phyloP scores from a whole-genome alignment of 2,113 vertebrate species.

The Taxidea taxus region DNA sequence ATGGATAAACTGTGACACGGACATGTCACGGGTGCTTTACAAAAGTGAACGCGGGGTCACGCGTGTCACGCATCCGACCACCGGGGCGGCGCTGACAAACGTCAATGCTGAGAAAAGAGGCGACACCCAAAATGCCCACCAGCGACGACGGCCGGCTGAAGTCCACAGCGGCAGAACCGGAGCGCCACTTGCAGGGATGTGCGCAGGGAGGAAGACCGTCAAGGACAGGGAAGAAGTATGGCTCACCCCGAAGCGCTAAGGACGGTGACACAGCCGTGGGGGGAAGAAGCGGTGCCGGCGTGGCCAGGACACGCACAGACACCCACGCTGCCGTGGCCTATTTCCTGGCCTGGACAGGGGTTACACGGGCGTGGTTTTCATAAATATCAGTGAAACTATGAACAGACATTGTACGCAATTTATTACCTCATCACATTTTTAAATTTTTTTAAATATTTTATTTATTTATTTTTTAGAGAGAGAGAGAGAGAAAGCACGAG shows the following conservation, averaged over 20 bases:
- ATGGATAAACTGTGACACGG: background rate
- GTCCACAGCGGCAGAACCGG: background rate
- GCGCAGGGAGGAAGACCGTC: background rate
- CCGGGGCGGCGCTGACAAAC: background rate
- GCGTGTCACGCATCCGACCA: background rate
- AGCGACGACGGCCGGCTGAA: too few species aligned
- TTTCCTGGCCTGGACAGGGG: background rate
- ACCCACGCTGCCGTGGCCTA: too few species aligned
- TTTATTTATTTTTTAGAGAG: too few species aligned
- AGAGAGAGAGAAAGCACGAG: too few species aligned
- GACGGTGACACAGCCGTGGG: background rate
- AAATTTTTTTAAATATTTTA: too few species aligned
- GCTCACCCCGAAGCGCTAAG: background rate
- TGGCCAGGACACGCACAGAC: too few species aligned
- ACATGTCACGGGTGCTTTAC: background rate
- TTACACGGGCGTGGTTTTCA: background rate
- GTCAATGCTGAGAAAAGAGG: background rate
- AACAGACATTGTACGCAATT: background rate
- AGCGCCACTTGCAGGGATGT: background rate
- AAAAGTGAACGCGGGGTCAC: background rate
- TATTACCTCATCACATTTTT: background rate
- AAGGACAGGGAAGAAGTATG: background rate
- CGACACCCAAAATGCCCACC: background rate
- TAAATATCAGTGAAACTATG: background rate
- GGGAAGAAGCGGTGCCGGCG: rapidly evolving